Percentiles rank a stretch among this genome's conserved stretches.
Evolutionary conservation across 2,797 vertebrate species (phyloP).

Genomic region (Phalloptychus januarius): DNA sequence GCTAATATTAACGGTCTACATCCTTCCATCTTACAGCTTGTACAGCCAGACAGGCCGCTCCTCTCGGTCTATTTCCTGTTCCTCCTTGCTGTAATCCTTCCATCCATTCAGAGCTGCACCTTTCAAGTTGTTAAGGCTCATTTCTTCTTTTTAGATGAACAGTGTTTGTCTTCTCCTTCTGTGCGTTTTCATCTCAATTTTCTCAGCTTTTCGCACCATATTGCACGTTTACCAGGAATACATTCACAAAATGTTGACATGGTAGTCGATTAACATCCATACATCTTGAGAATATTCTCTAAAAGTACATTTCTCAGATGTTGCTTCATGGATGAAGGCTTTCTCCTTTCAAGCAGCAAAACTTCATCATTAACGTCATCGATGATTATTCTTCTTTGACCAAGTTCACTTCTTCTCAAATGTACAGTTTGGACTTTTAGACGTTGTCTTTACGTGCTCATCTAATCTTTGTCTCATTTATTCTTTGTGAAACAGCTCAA

Average conservation of each 20-base stretch:
- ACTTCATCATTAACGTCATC: not conserved
- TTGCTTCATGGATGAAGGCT: not conserved
- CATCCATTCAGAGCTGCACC: conserved; percentile 20
- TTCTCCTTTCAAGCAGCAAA: not conserved
- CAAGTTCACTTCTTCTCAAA: not conserved
- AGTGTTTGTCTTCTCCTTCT: conserved; percentile 56
- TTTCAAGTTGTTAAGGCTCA: conserved; percentile 57
- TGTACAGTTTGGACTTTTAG: not conserved
- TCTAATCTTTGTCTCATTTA: not conserved
- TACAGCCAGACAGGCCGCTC: conserved; percentile 15
- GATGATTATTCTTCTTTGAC: not conserved
- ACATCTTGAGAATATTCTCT: not conserved
- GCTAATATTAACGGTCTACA: conserved; percentile 45
- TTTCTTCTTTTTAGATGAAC: conserved; percentile 45
- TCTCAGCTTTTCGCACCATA: conserved; percentile 13
- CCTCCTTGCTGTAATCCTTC: not conserved
- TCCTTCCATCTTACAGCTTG: conserved; percentile 20
- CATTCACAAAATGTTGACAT: conserved; percentile 6
- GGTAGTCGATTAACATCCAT: not conserved
- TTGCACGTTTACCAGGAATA: conserved; percentile 7
- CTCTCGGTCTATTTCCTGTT: conserved; percentile 15
- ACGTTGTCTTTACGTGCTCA: not conserved
- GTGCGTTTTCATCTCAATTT: conserved; percentile 32
- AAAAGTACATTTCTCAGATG: not conserved
- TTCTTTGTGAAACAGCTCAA: not conserved